Evolutionary conservation across 1,140 invertebrate species (phyloP), one percentile per base, ranked within the genome.

Genomic region (Drosophila mauritiana): DNA sequence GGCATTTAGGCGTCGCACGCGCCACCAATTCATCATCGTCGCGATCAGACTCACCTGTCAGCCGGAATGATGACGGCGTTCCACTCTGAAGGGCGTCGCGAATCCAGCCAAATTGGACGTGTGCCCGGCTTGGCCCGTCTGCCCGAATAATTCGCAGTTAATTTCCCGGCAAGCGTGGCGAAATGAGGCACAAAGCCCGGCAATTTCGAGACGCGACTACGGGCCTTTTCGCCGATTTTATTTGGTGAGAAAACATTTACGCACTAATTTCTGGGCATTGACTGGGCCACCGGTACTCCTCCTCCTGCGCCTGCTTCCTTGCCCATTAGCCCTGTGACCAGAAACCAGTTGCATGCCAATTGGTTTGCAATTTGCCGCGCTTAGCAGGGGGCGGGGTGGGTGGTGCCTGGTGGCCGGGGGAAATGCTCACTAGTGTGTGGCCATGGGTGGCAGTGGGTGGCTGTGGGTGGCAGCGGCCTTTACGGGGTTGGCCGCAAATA

Each of bases 161-260:
- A 91, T 91, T 89, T 86, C 43, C 78, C 80, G 73, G 81, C 81
- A 89, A 83, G 89, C 89, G 89, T 69, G 88, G 67, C 89, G 76
- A 83, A 91, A 75, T 88, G 83, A 68, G 74, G 74, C 82, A 83
- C 88, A 80, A 88, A 86, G 62, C 63, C 68, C 46, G 54, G 22
- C 34, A 68, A 56, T 20, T 31, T 25, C 34, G 48, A 12, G 12
- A 27, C 46, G 37, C 42, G 58, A 55, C 59, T 49, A 40, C 22
- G 40, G 42, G 59, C 31, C 46, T 58, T 43, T 58, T 39, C 42
- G 43, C 40, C 53, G 42, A 70, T 83, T 86, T 91, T 91, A 89
- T 91, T 91, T 91, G 89, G 89, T 91, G 89, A 91, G 89, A 91
- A 91, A 91, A 91, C 89, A 91, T 91, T 91, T 91, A 91, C 89